phyloP scores from a whole-genome alignment of 2,888 invertebrate species.

The Mythimna loreyi region DNA sequence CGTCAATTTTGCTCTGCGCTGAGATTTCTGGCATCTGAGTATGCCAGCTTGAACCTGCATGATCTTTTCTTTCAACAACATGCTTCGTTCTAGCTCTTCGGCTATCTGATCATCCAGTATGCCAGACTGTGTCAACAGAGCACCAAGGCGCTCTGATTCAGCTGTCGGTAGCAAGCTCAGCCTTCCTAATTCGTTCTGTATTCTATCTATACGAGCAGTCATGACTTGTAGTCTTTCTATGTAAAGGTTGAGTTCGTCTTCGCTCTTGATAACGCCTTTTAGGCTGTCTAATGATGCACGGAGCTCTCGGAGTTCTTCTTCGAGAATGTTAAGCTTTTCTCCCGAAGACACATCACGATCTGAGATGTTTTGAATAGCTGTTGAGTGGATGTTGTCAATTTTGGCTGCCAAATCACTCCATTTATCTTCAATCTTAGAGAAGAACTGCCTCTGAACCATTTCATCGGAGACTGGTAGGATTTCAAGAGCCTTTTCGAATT shows the following conservation, averaged over 20 bases:
- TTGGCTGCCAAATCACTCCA: conserved; percentile 93
- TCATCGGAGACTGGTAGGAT: conserved; percentile 96
- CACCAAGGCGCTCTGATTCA: conserved; percentile 95
- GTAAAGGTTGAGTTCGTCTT: conserved; percentile 95
- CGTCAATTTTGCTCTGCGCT: conserved; percentile 91
- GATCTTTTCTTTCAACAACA: conserved; percentile 94
- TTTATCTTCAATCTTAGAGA: conserved; percentile 94
- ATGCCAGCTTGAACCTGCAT: conserved; percentile 94
- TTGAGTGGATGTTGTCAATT: conserved; percentile 92
- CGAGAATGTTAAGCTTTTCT: conserved; percentile 94
- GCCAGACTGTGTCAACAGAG: conserved; percentile 93
- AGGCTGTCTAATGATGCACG: conserved; percentile 93
- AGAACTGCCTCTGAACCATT: conserved; percentile 95
- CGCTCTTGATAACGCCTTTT: conserved; percentile 95
- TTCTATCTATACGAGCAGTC: conserved; percentile 93
- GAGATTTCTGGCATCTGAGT: conserved; percentile 92
- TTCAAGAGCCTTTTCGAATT: conserved; percentile 94
- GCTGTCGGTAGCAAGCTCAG: conserved; percentile 93
- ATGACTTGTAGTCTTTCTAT: conserved; percentile 95
- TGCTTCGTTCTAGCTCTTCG: conserved; percentile 95
- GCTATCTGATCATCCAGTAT: conserved; percentile 93
- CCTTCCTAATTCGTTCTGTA: conserved; percentile 95
- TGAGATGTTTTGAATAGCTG: conserved; percentile 93
- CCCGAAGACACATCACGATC: conserved; percentile 94
- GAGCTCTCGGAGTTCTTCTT: conserved; percentile 94